Evolutionary conservation across 2,888 invertebrate species (phyloP).

Genomic region (Trypoxylon attenuatum): DNA sequence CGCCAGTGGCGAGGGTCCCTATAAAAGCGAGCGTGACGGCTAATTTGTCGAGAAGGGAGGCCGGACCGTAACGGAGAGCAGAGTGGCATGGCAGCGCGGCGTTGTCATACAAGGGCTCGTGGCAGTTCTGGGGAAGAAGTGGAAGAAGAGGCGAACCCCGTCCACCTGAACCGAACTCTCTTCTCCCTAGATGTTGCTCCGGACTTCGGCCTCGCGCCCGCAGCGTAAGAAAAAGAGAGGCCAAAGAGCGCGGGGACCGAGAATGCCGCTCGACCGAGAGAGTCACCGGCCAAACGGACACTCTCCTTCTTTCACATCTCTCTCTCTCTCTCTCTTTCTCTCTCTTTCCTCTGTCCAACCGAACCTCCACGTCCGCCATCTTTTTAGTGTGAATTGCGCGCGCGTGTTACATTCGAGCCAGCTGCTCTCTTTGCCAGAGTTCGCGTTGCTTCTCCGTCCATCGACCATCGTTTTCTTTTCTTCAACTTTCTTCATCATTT

Average conservation of each 20-base stretch:
- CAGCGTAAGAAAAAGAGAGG: neutral
- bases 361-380: constrained; percentile 47
- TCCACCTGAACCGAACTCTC: no score
- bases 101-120: constrained; percentile 52
- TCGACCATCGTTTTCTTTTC: neutral
- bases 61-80: constrained; percentile 12
- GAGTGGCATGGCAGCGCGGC: constrained; percentile 34
- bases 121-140: neutral
- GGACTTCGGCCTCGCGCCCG: no score
- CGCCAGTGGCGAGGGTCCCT: constrained; percentile 1
- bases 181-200: constrained; percentile 21
- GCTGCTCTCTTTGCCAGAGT: neutral
- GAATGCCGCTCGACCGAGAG: no score
- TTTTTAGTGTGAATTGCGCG: constrained; percentile 49
- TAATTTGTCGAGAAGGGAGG: constrained; percentile 51
- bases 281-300: no score
- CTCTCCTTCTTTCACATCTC: neutral
- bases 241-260: neutral
- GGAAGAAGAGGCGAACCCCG: constrained; percentile 11
- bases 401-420: constrained; percentile 36
- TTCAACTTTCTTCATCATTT: no score
- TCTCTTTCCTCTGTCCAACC: constrained; percentile 17
- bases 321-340: no score
- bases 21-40: constrained; percentile 26
- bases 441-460: neutral